Percentiles rank a stretch among this genome's conserved stretches.
These are phyloP conservation scores for Stenotaenia linearis DNA, from an alignment of 2,888 invertebrate species.

Conservation along the genomic window DNA sequence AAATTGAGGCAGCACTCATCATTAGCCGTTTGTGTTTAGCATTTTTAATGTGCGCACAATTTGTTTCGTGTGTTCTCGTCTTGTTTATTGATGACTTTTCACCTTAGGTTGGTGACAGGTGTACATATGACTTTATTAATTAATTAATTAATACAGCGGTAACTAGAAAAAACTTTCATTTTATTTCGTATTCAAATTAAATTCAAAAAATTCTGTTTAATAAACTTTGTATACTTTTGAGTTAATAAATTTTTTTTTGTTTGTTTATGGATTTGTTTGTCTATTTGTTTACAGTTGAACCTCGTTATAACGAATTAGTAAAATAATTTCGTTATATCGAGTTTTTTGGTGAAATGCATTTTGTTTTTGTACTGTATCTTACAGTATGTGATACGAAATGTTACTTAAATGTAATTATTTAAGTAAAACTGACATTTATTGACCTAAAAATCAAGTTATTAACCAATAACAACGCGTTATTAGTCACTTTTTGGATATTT, in stretches of 20 bases:
- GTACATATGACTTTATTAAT: background rate
- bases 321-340: too few species aligned
- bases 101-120: background rate
- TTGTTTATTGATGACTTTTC: constrained; percentile 1
- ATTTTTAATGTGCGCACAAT: background rate
- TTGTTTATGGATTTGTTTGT: background rate
- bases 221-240: background rate
- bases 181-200: background rate
- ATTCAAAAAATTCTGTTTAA: background rate
- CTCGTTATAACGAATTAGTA: too few species aligned
- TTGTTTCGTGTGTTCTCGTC: background rate
- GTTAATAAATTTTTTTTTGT: background rate
- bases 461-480: too few species aligned
- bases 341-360: too few species aligned
- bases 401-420: too few species aligned
- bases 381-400: too few species aligned
- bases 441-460: too few species aligned
- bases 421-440: too few species aligned
- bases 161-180: background rate
- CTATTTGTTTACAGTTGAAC: too few species aligned
- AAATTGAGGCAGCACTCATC: background rate
- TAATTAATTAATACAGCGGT: background rate
- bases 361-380: too few species aligned
- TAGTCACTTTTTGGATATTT: too few species aligned
- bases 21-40: background rate